Evolutionary conservation across 2,797 vertebrate species (phyloP), one percentile per base, ranked within the genome.

Genomic region (Pyrocephalus nanus): DNA sequence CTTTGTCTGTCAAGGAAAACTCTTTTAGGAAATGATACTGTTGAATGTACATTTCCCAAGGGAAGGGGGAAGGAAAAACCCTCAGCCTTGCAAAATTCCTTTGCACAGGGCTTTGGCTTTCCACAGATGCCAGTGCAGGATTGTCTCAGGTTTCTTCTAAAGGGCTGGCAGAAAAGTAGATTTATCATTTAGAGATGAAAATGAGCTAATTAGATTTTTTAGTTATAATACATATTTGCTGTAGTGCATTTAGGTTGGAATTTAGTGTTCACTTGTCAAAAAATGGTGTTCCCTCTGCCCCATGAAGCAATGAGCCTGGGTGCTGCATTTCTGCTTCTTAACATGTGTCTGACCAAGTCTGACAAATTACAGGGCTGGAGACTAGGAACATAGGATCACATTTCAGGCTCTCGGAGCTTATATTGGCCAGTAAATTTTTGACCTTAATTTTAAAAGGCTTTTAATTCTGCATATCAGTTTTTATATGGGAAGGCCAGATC

Each of bases 401-500:
- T 93, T 92, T 83, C 79, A 88, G 86, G 45, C 55, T 91, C 66
- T 64, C n/a, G 43, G 48, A 91, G 61, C n/a, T 86, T 88, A 50
- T 70, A 67, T 13, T 77, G 47, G 22, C 74, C 58, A 30, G 71
- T 66, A 73, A 47, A 69, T 71, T 61, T 80, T 80, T 71, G 2
- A 67, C n/a, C 57, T 91, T 77, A 50, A 79, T 86, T 93, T 95
- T 64, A 88, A 71, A 36, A 73, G 61, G 71, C 21, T 93, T 88
- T 92, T 86, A 71, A 53, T 81, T 82, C 48, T 75, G 43, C 15
- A 0, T 90, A 32, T 78, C 58, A 65, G 54, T 65, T 93, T 81
- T 93, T 83, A 48, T 43, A 15, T 8, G 22, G 67, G 43, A 88
- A 90, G 58, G 38, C 55, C 55, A 58, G 67, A 38, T 89, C 40